These are phyloP conservation scores for Pecten maximus DNA, from an alignment of 2,888 invertebrate species.

Conservation along the genomic window DNA sequence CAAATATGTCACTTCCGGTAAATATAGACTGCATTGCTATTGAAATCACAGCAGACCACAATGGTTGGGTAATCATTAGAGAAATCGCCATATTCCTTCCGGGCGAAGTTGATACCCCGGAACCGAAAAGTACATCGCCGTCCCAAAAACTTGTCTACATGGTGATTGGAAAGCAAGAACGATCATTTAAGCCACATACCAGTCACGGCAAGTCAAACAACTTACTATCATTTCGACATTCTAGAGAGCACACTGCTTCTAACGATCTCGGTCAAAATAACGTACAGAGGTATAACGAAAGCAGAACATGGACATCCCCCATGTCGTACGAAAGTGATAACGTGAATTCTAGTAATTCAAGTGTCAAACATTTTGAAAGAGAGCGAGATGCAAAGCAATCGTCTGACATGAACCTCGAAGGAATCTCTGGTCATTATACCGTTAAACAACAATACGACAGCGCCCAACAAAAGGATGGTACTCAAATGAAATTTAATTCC, in stretches of 20 bases:
- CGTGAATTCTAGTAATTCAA: background rate
- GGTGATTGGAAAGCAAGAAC: background rate
- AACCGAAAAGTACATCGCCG: background rate
- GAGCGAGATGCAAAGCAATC: background rate
- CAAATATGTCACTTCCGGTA: conserved; percentile 15
- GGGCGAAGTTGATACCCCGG: background rate
- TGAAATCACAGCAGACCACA: conserved; percentile 40
- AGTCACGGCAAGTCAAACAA: background rate
- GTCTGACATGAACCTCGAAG: background rate
- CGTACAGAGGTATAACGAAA: too few relatives aligned
- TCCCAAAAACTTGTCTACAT: background rate
- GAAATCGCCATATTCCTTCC: conserved; percentile 42
- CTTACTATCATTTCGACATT: too few relatives aligned
- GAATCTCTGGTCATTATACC: background rate
- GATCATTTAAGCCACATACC: background rate
- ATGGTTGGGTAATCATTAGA: conserved; percentile 45
- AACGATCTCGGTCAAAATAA: background rate
- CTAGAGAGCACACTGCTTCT: background rate
- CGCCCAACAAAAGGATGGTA: background rate
- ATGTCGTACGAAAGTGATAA: background rate
- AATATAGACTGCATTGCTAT: conserved; percentile 46
- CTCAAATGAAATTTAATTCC: conserved; percentile 49
- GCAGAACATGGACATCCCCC: too few relatives aligned
- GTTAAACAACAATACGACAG: background rate
- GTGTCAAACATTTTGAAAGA: background rate